Base-by-base conservation (phyloP, 2,888 invertebrate species). In the Unio delphinus region DNA sequence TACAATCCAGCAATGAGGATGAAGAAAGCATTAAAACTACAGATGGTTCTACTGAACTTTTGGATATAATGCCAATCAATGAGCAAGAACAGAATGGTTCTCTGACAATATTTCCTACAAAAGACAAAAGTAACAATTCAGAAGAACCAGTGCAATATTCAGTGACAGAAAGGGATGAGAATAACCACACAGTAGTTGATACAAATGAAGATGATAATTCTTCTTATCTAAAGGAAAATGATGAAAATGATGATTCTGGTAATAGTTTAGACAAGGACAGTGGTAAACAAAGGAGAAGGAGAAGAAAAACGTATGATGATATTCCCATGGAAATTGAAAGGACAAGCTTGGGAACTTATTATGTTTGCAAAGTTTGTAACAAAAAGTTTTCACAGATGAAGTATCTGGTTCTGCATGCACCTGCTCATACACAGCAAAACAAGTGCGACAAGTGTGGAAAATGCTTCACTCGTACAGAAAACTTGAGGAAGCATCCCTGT, bases 361-460 rank as follows among this genome's bases (percentile, higher is more conserved):
- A 73, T 73, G 70, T 70, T 68, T 63, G 73, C 70, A 60, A 70
- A 67, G 59, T 83, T 23, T 88, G 88, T 74, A 82, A 81, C 5
- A 91, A 91, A 72, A 80, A 84, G 7, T 92, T 92, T 80, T 81
- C 80, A 3, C 88, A 89, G 64, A 87, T 90, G 70, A 91, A 91
- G 76, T 91, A 91, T 73, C 84, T 92, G 5, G 87, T 87, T 34
- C 85, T 91, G 15, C 92, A 92, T 76, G 83, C 88, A 68, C 82
- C 86, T 1, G 87, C 86, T 55, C 91, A 91, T 74, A 89, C 88
- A 55, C 88, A 87, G 74, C 82, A 86, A 67, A 84, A 85, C 69
- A 82, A 82, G 20, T 91, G 91, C 70, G 78, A 83, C 45, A 83
- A 83, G 62, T 91, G 91, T 73, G 81, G 81, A 8, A 80, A 82